Evolutionary conservation across 2,888 invertebrate species (phyloP).

Genomic region (Theodoxus fluviatilis): DNA sequence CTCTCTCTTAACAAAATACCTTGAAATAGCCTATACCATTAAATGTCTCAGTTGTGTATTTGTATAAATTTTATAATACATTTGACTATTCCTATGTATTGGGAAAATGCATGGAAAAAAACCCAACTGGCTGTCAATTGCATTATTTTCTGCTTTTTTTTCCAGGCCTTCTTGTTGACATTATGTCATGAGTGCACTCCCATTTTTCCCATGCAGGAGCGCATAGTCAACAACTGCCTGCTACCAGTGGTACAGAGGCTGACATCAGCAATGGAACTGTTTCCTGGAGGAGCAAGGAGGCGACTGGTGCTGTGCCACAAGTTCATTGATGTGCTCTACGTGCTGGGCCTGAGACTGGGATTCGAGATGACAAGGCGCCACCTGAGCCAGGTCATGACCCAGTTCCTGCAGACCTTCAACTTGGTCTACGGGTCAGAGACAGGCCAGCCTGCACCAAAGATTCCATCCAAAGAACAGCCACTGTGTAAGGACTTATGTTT

Average conservation of each 20-base stretch:
- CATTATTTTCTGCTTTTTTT: constrained; percentile 16
- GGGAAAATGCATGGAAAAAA: background rate
- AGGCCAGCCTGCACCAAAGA: no score
- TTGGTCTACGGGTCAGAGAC: constrained; percentile 38
- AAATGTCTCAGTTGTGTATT: background rate
- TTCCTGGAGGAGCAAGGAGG: constrained; percentile 81
- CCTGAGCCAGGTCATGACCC: constrained; percentile 57
- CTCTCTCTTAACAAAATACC: background rate
- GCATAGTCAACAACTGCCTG: constrained; percentile 82
- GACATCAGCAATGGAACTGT: constrained; percentile 79
- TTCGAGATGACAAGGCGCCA: constrained; percentile 67
- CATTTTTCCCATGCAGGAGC: no score
- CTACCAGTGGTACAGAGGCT: constrained; percentile 83
- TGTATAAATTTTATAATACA: background rate
- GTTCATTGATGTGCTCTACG: constrained; percentile 81
- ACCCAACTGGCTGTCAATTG: background rate
- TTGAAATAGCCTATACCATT: background rate
- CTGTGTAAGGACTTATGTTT: no score
- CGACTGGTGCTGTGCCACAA: constrained; percentile 81
- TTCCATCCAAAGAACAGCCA: no score
- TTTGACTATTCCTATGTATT: background rate
- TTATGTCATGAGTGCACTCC: no score
- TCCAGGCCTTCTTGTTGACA: no score
- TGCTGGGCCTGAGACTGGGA: constrained; percentile 69
- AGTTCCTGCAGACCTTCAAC: constrained; percentile 63